phyloP scores from a whole-genome alignment of 2,797 vertebrate species.

The Peromyscus melanophrys region DNA sequence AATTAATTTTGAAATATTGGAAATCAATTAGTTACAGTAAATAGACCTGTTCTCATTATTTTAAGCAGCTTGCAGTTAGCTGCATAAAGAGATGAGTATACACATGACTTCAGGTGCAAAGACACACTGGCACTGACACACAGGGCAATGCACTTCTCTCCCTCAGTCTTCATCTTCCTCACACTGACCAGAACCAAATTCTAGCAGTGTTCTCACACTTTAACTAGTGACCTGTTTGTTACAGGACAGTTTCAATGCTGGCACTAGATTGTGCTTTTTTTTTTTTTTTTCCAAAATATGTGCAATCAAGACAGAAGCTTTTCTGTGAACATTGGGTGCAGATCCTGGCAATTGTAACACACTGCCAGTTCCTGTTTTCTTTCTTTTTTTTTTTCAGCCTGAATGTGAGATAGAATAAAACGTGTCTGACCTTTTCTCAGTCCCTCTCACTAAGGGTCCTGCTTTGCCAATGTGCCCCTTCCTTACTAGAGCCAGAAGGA shows the following conservation, averaged over 20 bases:
- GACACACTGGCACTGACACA: not conserved
- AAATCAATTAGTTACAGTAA: constrained; percentile 80
- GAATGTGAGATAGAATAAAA: constrained; percentile 6
- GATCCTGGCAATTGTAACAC: not conserved
- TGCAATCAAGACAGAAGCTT: constrained; percentile 67
- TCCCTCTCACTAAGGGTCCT: constrained; percentile 41
- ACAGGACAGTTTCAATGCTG: constrained; percentile 63
- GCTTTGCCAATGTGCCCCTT: constrained; percentile 25
- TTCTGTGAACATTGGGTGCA: not conserved
- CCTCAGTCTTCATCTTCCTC: not conserved
- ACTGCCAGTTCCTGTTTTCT: constrained; percentile 60
- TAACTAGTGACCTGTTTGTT: constrained; percentile 41
- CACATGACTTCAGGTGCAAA: not conserved
- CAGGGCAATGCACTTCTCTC: not conserved
- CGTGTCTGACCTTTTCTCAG: not conserved
- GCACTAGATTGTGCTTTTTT: not conserved
- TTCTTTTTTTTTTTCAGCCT: constrained; percentile 59
- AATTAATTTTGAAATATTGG: constrained; percentile 82
- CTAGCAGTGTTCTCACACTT: not conserved
- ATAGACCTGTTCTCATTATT: constrained; percentile 61
- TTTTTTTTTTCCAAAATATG: not conserved
- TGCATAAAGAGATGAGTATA: constrained; percentile 58
- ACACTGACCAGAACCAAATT: constrained; percentile 8
- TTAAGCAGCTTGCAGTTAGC: constrained; percentile 76
- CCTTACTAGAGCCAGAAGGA: constrained; percentile 39